phyloP scores from a whole-genome alignment of 2,113 vertebrate species.

The Addax nasomaculatus region DNA sequence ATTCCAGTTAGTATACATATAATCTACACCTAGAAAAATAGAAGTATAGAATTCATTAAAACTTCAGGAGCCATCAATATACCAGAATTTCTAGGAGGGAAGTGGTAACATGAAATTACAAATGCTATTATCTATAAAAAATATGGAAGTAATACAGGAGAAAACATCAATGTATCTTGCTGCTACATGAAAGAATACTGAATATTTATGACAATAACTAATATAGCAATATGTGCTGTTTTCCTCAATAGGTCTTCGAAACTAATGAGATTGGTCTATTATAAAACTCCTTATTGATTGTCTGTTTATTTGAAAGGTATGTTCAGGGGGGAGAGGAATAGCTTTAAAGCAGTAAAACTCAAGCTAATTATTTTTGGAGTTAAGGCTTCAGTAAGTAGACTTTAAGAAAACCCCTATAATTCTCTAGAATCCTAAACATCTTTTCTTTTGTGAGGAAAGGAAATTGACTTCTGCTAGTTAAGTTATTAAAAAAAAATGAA shows the following conservation, averaged over 20 bases:
- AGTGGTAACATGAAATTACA: background rate
- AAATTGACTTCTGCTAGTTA: background rate
- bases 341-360: background rate
- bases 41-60: background rate
- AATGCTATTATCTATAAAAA: background rate
- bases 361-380: slow-evolving; percentile 5
- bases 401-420: background rate
- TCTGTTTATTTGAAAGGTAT: background rate
- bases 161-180: background rate
- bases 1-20: background rate
- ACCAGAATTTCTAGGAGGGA: background rate
- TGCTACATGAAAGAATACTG: background rate
- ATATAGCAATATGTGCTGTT: background rate
- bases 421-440: background rate
- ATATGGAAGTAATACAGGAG: background rate
- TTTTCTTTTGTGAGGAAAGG: background rate
- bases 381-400: background rate
- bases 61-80: background rate
- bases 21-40: background rate
- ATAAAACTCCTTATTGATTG: background rate
- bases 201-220: background rate
- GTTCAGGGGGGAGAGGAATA: background rate
- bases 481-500: background rate
- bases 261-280: background rate
- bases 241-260: background rate